Evolutionary conservation across 2,797 vertebrate genomes (phyloP).

Genomic region (Phataginus tetradactyla): DNA sequence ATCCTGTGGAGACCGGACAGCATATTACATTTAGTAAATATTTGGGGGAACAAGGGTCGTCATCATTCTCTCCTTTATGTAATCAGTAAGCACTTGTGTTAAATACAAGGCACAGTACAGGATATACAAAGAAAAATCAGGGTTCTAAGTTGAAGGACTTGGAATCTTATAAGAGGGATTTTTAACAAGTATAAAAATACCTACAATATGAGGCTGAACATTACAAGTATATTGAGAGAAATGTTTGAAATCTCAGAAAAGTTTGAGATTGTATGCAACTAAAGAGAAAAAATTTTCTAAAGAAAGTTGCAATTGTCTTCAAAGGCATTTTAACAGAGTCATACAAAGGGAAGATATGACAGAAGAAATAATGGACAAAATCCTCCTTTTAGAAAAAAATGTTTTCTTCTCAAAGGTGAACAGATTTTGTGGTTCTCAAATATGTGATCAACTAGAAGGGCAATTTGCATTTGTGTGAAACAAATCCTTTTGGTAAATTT

Average conservation of each 20-base stretch:
- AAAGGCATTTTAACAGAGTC: constrained; percentile 31
- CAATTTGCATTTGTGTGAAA: neutral
- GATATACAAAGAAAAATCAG: neutral
- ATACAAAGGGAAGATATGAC: neutral
- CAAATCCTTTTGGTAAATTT: neutral
- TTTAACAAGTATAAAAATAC: neutral
- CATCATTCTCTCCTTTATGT: neutral
- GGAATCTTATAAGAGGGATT: neutral
- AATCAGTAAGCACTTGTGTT: neutral
- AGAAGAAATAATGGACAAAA: neutral
- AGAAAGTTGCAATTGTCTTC: neutral
- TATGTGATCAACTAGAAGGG: neutral
- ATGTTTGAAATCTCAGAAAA: neutral
- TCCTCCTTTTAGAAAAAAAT: constrained; percentile 32
- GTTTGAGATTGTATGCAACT: neutral
- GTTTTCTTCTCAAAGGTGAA: constrained; percentile 32
- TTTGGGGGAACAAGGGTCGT: neutral
- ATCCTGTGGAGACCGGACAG: neutral
- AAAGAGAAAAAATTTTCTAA: neutral
- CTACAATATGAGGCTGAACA: neutral
- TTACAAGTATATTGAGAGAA: neutral
- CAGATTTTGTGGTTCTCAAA: constrained; percentile 43
- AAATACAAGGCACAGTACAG: neutral
- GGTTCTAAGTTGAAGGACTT: neutral
- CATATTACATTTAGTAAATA: neutral